Evolutionary conservation across 2,888 invertebrate species (phyloP).

Genomic region (Glaucopsyche alexis): DNA sequence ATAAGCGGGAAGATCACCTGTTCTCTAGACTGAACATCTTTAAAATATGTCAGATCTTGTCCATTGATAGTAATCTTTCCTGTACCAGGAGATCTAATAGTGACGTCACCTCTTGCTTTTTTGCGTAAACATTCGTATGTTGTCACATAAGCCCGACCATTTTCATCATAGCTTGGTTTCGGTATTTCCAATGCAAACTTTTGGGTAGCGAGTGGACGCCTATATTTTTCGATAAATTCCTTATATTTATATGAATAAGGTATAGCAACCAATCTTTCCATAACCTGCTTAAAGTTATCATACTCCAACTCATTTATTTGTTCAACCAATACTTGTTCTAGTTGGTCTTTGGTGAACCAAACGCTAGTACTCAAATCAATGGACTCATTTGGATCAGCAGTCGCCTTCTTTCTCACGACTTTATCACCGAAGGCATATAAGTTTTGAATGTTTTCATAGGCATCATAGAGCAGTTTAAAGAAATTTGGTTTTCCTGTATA

Average conservation of each 20-base stretch:
- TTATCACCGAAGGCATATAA: conserved; percentile 86
- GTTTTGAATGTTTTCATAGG: conserved; percentile 83
- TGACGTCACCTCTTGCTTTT: conserved; percentile 87
- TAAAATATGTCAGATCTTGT: conserved; percentile 87
- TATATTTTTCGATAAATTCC: conserved; percentile 87
- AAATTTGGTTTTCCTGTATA: conserved; percentile 94
- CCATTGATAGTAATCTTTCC: conserved; percentile 92
- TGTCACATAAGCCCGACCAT: conserved; percentile 86
- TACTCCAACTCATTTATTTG: conserved; percentile 84
- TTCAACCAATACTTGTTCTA: conserved; percentile 85
- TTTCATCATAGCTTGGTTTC: conserved; percentile 83
- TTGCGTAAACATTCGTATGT: conserved; percentile 87
- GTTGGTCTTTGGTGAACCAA: conserved; percentile 84
- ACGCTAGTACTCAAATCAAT: conserved; percentile 62
- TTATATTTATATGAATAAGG: conserved; percentile 85
- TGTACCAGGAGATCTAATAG: conserved; percentile 88
- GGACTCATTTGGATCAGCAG: conserved; percentile 80
- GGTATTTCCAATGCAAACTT: conserved; percentile 82
- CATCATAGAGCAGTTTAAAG: conserved; percentile 89
- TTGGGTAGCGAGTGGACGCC: conserved; percentile 81
- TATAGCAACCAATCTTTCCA: conserved; percentile 85
- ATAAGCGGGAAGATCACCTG: conserved; percentile 93
- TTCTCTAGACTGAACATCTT: conserved; percentile 84
- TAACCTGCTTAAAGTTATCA: conserved; percentile 83
- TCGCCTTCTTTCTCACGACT: conserved; percentile 81